phyloP scores from a whole-genome alignment of 2,797 vertebrate species.

The Euphonia xanthogaster region DNA sequence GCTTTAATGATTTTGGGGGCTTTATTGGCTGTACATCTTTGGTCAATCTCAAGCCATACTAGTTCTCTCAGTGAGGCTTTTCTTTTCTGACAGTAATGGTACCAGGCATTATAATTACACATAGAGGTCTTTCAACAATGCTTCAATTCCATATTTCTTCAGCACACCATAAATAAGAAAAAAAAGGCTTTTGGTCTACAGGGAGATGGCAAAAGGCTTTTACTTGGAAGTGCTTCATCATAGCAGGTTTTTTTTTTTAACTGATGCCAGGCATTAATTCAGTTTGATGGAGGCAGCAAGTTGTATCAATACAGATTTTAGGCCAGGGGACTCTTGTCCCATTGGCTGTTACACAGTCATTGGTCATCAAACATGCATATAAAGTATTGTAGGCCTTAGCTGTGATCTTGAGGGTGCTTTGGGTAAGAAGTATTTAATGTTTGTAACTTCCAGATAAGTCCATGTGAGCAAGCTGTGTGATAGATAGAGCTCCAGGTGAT shows the following conservation, averaged over 20 bases:
- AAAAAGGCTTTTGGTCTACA: background rate
- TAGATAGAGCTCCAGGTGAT: background rate
- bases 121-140: background rate
- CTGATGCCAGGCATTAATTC: background rate
- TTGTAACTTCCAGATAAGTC: background rate
- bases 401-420: background rate
- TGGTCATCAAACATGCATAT: background rate
- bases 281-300: background rate
- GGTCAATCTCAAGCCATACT: background rate
- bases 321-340: background rate
- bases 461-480: background rate
- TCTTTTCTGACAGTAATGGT: background rate
- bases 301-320: background rate
- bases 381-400: background rate
- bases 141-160: background rate
- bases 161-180: background rate
- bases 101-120: background rate
- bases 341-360: background rate
- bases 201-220: background rate
- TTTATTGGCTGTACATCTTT: background rate
- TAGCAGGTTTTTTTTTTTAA: background rate
- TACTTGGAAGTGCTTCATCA: background rate
- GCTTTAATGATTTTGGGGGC: background rate
- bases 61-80: background rate
- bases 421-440: background rate